Percentiles rank a stretch among this genome's conserved stretches.
phyloP scores from a whole-genome alignment of 2,797 vertebrate species.

The Rachycentron canadum region DNA sequence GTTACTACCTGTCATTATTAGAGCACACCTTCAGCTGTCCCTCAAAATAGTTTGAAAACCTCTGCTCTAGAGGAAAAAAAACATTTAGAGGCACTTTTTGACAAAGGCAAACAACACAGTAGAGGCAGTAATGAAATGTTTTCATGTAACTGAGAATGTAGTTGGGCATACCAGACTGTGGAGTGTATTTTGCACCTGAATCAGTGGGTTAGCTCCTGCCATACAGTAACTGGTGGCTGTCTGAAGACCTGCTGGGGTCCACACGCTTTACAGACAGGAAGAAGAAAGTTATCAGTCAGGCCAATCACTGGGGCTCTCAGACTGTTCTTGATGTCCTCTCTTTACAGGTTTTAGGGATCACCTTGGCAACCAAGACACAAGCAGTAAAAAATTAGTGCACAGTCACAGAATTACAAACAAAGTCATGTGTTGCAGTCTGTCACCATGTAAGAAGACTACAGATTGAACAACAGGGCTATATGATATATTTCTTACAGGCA shows the following conservation, averaged over 20 bases:
- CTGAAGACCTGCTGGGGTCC: not conserved
- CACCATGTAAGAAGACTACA: not conserved
- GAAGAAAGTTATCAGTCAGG: too few species aligned
- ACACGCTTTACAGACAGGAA: not conserved
- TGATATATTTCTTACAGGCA: constrained; percentile 1
- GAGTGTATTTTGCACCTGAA: not conserved
- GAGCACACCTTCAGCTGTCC: not conserved
- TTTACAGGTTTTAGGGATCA: not conserved
- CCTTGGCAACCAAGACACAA: constrained; percentile 4
- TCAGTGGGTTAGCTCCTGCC: not conserved
- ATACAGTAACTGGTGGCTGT: not conserved
- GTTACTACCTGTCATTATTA: not conserved
- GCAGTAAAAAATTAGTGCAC: not conserved
- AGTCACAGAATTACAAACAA: not conserved
- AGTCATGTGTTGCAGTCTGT: not conserved
- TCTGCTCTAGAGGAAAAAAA: not conserved
- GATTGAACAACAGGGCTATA: not conserved
- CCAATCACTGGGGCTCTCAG: too few species aligned
- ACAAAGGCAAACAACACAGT: not conserved
- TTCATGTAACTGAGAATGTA: not conserved
- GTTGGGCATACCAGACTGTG: constrained; percentile 2
- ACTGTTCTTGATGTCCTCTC: not conserved
- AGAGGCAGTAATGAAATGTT: not conserved
- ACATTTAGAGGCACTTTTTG: not conserved
- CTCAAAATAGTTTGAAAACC: not conserved